Base-by-base conservation (phyloP, 2,113 vertebrate genomes). In the Burhinus bistriatus region DNA sequence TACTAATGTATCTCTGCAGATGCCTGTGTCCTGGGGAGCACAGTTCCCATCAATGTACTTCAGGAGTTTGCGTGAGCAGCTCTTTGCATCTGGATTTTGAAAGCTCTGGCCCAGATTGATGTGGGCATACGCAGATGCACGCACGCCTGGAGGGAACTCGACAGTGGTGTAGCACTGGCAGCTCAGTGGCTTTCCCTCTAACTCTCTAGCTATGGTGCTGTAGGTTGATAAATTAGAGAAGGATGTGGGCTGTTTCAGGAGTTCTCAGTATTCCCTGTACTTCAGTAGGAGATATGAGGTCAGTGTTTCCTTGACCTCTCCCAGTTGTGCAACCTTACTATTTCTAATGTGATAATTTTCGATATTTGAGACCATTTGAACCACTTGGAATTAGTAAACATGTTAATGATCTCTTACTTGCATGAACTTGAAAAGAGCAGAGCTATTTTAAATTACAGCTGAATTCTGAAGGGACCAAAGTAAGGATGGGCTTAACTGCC, bases 81-180 rank as follows among this genome's bases (percentile, higher is more conserved):
- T 15, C 1, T 44, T 40, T 8, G 23, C 25, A 6, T 11, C 20
- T n/a, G n/a, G 32, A 4, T 40, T 70, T 40, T 16, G 57, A 27
- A 64, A 40, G 34, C 57, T 38, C 40, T 26, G 71, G 26, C 19
- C 15, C 0, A 1, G 17, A 20, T 57, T 57, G 7, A 4, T 0
- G 1, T 0, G 2, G 17, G 45, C 34, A 5, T 8, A 29, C 4
- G 0, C 22, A 9, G 23, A 29, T 17, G 27, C 30, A 8, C 15
- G 5, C 52, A 4, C 1, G 15, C n/a, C 54, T 12, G 54, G 20
- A 36, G 55, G 49, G 55, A 45, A 2, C 49, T 64, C 49, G 3
- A 1, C 49, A 51, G 49, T 51, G 49, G 11, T 5, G 49, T 25
- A 51, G 12, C 22, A 23, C 72, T 55, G n/a, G 30, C 49, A 51